Conservation (phyloP, 2,888 invertebrate genomes). For the Philaethria dido region DNA sequence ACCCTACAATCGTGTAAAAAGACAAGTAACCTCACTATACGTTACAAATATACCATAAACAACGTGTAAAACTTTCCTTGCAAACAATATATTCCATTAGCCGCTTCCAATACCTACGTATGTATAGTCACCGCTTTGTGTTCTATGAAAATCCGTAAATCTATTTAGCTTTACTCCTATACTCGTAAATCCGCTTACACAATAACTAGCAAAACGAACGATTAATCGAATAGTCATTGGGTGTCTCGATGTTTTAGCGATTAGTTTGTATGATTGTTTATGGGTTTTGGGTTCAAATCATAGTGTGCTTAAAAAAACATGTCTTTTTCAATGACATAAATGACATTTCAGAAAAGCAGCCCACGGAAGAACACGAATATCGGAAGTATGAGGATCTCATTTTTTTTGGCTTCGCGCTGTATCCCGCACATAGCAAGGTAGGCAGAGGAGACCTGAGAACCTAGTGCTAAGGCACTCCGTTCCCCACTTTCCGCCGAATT, state of each 20-base stretch:
- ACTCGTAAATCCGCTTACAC: conserved; percentile 32
- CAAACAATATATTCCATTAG: conserved; percentile 5
- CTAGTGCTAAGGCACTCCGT: too few species aligned
- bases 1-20: too few species aligned
- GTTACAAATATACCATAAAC: too few species aligned
- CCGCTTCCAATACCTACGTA: neutral
- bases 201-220: conserved; percentile 28
- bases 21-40: neutral
- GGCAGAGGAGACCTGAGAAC: too few species aligned
- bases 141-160: conserved; percentile 32
- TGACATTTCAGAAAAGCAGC: too few species aligned
- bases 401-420: too few species aligned
- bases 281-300: neutral
- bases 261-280: neutral
- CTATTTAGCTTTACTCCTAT: conserved; percentile 34
- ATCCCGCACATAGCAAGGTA: too few species aligned
- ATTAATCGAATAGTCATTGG: conserved; percentile 23
- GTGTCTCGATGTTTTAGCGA: neutral
- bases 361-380: too few species aligned
- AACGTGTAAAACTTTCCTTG: neutral
- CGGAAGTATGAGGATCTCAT: too few species aligned
- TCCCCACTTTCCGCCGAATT: too few species aligned
- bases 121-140: conserved; percentile 17
- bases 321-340: too few species aligned
- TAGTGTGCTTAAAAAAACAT: too few species aligned